These are phyloP conservation scores for Patagioenas fasciata DNA, from an alignment of 2,113 vertebrate genomes.

Conservation along the genomic window DNA sequence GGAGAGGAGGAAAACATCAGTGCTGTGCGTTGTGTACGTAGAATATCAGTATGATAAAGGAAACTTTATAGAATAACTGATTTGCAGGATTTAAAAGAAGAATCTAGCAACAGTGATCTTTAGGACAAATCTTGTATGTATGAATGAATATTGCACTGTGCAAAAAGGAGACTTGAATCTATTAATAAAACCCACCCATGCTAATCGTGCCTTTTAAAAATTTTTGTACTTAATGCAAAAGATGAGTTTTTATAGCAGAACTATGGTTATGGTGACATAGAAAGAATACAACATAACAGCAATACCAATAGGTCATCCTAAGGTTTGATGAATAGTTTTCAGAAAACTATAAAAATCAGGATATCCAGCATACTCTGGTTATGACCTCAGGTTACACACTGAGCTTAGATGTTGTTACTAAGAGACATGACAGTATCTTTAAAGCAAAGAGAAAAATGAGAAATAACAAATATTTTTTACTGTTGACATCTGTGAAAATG, in stretches of 20 bases:
- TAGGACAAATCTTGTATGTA: not conserved
- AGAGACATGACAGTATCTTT: not conserved
- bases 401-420: not conserved
- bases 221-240: not conserved
- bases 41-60: not conserved
- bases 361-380: not conserved
- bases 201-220: not conserved
- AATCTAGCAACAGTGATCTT: not conserved
- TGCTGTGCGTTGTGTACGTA: not conserved
- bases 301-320: not conserved
- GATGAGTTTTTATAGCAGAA: not conserved
- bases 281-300: not conserved
- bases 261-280: not conserved
- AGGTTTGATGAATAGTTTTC: accelerated
- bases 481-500: not conserved
- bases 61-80: not conserved
- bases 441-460: not conserved
- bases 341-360: not conserved
- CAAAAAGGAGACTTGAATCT: not conserved
- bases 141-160: not conserved
- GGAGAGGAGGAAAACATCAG: not conserved
- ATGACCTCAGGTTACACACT: not conserved
- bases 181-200: not conserved
- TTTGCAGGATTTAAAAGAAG: not conserved
- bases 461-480: not conserved